Conservation (phyloP, 2,888 invertebrate genomes). For the Eledone cirrhosa region DNA sequence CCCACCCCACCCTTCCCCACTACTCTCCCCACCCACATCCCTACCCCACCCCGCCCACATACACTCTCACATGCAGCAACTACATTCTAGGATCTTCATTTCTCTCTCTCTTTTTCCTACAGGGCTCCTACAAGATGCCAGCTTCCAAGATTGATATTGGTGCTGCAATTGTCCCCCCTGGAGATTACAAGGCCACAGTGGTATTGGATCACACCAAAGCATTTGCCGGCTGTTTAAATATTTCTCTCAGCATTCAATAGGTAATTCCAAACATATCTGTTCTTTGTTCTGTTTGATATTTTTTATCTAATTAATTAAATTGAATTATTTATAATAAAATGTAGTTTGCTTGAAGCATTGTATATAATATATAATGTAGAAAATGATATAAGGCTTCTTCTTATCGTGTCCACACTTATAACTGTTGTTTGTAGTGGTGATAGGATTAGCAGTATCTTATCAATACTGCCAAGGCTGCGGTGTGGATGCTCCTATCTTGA, state of each 20-base stretch:
- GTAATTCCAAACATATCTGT: neutral
- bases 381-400: no score
- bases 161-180: neutral
- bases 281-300: no score
- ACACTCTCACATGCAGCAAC: neutral
- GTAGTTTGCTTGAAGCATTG: no score
- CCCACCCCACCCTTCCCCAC: neutral
- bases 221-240: neutral
- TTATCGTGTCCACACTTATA: no score
- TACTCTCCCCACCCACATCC: neutral
- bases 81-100: neutral
- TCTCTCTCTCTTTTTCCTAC: neutral
- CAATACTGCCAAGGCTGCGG: no score
- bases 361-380: no score
- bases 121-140: neutral
- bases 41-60: neutral
- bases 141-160: neutral
- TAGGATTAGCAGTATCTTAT: no score
- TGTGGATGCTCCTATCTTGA: no score
- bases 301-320: no score
- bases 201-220: neutral
- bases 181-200: neutral
- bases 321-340: no score
- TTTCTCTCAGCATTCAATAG: neutral
- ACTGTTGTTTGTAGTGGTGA: no score